These are phyloP conservation scores for Heliornis fulica DNA, from an alignment of 2,113 vertebrate species.

Conservation along the genomic window DNA sequence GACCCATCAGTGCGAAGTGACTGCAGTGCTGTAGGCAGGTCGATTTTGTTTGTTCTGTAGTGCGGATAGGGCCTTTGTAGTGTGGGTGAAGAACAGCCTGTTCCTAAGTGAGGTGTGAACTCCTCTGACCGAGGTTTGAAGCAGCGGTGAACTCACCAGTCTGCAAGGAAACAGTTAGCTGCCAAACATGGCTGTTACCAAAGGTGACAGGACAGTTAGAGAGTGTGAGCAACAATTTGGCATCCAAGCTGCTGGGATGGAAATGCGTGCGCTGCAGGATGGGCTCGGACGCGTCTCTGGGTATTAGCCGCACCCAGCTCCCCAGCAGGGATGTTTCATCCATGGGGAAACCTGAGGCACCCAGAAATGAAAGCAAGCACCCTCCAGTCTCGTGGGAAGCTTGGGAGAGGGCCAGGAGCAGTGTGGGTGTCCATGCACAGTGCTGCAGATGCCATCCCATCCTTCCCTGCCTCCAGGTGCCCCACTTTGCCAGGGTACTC, in stretches of 20 bases:
- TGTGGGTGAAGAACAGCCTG: background rate
- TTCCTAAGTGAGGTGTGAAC: background rate
- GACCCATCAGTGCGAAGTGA: background rate
- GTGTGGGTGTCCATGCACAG: fast-evolving
- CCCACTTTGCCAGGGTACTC: background rate
- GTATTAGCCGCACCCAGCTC: background rate
- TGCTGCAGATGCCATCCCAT: background rate
- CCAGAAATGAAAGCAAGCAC: background rate
- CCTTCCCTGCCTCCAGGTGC: background rate
- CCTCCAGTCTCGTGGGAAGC: background rate
- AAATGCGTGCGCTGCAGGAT: fast-evolving
- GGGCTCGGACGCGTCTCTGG: background rate
- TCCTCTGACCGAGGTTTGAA: background rate
- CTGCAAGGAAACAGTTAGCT: constrained; percentile 36
- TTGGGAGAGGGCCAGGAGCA: background rate
- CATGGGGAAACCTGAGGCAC: background rate
- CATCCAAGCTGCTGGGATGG: background rate
- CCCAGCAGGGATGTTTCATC: background rate
- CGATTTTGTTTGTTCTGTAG: background rate
- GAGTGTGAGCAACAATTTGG: background rate
- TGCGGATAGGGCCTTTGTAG: background rate
- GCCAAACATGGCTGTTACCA: constrained; percentile 10
- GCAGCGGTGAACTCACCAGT: background rate
- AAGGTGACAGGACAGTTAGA: background rate
- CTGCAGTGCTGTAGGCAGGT: background rate